phyloP scores from a whole-genome alignment of 2,113 vertebrate species.

The Silurus glanis region DNA sequence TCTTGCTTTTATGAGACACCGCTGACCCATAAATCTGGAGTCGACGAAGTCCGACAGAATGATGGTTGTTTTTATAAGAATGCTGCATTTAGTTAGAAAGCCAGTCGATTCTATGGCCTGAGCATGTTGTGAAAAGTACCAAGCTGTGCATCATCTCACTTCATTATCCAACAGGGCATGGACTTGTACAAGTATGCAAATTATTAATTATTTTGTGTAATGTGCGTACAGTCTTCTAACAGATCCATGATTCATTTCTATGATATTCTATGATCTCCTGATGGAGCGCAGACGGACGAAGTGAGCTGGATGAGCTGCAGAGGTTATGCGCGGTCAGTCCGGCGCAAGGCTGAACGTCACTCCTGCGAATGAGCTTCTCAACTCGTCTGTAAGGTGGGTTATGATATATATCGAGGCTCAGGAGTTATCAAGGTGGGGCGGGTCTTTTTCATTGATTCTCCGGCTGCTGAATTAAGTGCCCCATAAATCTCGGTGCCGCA shows the following conservation, averaged over 20 bases:
- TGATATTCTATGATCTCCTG: conserved; percentile 15
- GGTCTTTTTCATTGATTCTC: conserved; percentile 67
- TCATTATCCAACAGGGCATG: neutral
- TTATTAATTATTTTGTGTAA: neutral
- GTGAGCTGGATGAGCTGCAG: conserved; percentile 32
- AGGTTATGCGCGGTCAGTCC: conserved; percentile 32
- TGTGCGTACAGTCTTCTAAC: neutral
- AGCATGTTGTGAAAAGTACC: neutral
- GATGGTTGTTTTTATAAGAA: neutral
- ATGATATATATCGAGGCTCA: conserved; percentile 67
- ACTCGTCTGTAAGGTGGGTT: conserved; percentile 39
- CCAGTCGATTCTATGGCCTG: neutral
- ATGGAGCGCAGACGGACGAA: neutral
- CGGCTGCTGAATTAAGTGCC: conserved; percentile 64
- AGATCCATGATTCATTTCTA: neutral
- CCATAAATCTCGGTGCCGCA: conserved; percentile 64
- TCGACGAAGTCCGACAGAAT: neutral
- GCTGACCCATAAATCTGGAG: neutral
- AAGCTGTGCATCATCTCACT: neutral
- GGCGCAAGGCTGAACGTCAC: conserved; percentile 46
- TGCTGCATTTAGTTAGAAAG: neutral
- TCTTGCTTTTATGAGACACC: neutral
- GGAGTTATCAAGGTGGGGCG: conserved; percentile 64
- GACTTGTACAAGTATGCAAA: neutral
- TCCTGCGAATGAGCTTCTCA: conserved; percentile 43